Evolutionary conservation across 2,113 vertebrate genomes (phyloP).

Genomic region (Guaruba guarouba): DNA sequence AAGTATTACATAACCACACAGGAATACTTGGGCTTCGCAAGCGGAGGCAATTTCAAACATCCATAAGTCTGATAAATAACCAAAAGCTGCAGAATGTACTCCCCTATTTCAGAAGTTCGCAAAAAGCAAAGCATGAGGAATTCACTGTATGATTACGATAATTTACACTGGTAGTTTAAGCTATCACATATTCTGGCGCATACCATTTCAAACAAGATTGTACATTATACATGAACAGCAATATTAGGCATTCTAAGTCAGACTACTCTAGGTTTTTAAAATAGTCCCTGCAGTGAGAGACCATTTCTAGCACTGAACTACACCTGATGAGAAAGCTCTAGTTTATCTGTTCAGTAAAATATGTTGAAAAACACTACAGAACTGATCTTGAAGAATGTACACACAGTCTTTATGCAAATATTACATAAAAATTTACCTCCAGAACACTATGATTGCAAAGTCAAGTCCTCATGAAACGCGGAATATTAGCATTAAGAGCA

Average conservation of each 20-base stretch:
- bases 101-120: not conserved
- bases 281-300: not conserved
- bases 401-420: not conserved
- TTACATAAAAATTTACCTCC: not conserved
- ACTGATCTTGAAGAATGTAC: not conserved
- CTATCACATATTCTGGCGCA: not conserved
- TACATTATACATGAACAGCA: not conserved
- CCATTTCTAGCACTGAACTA: not conserved
- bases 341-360: not conserved
- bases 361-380: not conserved
- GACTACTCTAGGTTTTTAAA: not conserved
- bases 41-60: not conserved
- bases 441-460: not conserved
- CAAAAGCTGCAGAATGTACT: not conserved
- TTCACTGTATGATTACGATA: not conserved
- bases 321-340: not conserved
- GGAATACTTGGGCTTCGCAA: not conserved
- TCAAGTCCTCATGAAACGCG: not conserved
- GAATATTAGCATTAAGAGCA: not conserved
- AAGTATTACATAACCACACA: not conserved
- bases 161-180: not conserved
- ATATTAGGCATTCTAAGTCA: not conserved
- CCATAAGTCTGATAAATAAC: not conserved
- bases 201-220: not conserved
- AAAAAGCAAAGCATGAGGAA: not conserved